These are phyloP conservation scores for Euplexia lucipara DNA, from an alignment of 2,888 invertebrate genomes.

Conservation along the genomic window DNA sequence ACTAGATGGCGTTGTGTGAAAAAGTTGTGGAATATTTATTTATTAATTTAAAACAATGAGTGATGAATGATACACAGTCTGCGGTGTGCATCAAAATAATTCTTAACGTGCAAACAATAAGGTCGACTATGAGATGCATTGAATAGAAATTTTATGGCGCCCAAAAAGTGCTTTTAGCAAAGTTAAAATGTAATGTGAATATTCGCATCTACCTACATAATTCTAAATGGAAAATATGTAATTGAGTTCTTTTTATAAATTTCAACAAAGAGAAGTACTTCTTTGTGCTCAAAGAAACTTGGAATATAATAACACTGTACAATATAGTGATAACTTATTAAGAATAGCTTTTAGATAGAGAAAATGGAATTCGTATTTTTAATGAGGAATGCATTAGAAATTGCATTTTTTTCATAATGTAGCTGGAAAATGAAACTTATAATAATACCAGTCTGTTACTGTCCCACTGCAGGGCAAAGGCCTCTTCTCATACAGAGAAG, in stretches of 20 bases:
- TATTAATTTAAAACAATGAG: no score
- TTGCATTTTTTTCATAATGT: background rate
- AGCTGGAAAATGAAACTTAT: no score
- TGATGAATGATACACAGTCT: no score
- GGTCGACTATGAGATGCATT: background rate
- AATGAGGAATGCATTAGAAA: constrained; percentile 3
- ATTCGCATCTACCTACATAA: constrained; percentile 3
- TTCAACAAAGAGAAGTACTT: constrained; percentile 17
- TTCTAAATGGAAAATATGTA: constrained; percentile 29
- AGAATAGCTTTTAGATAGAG: constrained; percentile 2
- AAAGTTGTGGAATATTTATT: no score
- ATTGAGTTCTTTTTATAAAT: constrained; percentile 13
- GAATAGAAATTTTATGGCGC: no score
- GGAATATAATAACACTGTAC: constrained; percentile 18
- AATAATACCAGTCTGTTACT: no score
- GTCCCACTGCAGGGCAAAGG: no score
- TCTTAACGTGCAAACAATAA: no score
- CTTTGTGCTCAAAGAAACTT: constrained; percentile 35
- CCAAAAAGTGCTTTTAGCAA: constrained; percentile 18
- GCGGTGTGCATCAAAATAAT: no score
- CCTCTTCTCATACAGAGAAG: no score
- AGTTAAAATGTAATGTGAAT: constrained; percentile 19
- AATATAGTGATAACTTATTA: constrained; percentile 10
- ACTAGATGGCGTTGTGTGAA: no score
- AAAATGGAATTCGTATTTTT: constrained; percentile 14